phyloP scores from a whole-genome alignment of 2,888 invertebrate genomes.

The Mantis religiosa region DNA sequence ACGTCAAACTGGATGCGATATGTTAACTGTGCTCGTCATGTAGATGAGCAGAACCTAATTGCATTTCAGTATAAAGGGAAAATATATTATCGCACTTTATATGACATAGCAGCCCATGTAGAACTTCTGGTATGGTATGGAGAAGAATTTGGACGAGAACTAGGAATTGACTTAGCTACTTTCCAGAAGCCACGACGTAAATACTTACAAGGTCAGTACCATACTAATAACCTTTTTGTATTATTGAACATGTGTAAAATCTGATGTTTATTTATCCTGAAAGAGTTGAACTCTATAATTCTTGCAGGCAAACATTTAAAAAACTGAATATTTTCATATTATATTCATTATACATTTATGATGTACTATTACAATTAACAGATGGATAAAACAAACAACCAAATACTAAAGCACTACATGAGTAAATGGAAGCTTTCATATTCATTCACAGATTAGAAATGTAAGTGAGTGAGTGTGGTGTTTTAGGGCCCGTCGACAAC shows the following conservation, averaged over 20 bases:
- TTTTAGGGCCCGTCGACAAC: too few species aligned
- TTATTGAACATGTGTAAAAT: neutral
- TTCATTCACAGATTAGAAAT: too few species aligned
- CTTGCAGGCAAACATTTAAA: too few species aligned
- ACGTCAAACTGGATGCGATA: conserved; percentile 55
- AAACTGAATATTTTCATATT: too few species aligned
- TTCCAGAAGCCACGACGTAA: neutral
- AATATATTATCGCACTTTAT: conserved; percentile 50
- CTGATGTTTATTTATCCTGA: too few species aligned
- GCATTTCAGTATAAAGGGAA: conserved; percentile 54
- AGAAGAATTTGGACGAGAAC: conserved; percentile 40
- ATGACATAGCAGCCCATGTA: conserved; percentile 38
- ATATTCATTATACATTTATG: too few species aligned
- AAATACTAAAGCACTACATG: too few species aligned
- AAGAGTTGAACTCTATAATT: too few species aligned
- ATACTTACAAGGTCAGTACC: neutral
- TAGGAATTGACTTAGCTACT: conserved; percentile 37
- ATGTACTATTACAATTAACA: too few species aligned
- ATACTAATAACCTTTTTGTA: neutral
- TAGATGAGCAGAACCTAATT: conserved; percentile 52
- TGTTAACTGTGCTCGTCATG: conserved; percentile 52
- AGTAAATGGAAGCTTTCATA: too few species aligned
- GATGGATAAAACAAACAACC: too few species aligned
- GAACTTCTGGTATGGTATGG: conserved; percentile 49
- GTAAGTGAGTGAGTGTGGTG: too few species aligned